Evolutionary conservation across 2,113 vertebrate species (phyloP).

Genomic region (Nestor notabilis): DNA sequence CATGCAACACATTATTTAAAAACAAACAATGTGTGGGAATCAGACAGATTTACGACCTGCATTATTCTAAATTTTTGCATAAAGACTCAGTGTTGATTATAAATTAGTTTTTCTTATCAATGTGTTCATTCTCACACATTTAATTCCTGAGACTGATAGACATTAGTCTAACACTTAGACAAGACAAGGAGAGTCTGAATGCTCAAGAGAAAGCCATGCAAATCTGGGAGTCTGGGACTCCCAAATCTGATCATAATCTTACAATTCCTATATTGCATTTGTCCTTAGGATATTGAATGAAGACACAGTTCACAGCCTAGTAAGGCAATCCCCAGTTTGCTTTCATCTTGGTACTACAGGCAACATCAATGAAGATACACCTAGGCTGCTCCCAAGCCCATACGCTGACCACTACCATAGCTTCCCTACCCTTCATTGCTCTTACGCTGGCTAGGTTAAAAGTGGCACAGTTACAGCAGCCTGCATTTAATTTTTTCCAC

Average conservation of each 20-base stretch:
- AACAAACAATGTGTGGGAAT: constrained; percentile 57
- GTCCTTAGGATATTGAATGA: neutral
- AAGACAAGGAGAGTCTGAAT: constrained; percentile 48
- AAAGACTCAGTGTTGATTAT: constrained; percentile 56
- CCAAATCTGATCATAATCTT: neutral
- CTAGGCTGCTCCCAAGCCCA: neutral
- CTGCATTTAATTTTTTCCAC: neutral
- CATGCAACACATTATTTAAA: constrained; percentile 37
- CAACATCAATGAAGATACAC: rapidly evolving
- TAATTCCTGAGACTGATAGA: constrained; percentile 61
- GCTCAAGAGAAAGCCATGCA: constrained; percentile 35
- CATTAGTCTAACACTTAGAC: constrained; percentile 65
- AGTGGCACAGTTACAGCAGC: neutral
- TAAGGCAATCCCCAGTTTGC: neutral
- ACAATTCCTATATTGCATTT: neutral
- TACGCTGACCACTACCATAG: neutral
- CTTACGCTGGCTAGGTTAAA: neutral
- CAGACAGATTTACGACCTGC: constrained; percentile 58
- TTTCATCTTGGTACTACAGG: neutral
- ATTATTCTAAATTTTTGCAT: constrained; percentile 64
- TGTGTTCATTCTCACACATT: constrained; percentile 65
- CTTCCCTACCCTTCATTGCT: neutral
- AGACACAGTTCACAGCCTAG: neutral
- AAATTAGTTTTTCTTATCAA: constrained; percentile 66
- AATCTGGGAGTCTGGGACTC: constrained; percentile 25